Conservation (phyloP, 2,888 invertebrate genomes). For the Cheilosia urbana region DNA sequence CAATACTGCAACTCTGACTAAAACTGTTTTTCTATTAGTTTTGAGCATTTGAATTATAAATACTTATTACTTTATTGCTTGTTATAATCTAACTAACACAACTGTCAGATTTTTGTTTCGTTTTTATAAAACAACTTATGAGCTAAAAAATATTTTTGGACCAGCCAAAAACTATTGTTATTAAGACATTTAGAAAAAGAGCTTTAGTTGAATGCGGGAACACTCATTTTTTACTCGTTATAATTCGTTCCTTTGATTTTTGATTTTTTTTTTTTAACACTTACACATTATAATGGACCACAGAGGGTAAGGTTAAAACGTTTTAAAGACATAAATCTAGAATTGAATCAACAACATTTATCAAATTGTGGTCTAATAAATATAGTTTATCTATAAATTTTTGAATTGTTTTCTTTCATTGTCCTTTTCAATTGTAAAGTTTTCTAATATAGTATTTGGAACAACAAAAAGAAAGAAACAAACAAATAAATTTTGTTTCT, state of each 20-base stretch:
- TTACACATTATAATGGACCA: slow-evolving; percentile 43
- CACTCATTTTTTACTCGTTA: slow-evolving; percentile 23
- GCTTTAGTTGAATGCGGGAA: slow-evolving; percentile 13
- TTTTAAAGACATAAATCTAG: slow-evolving; percentile 54
- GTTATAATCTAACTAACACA: slow-evolving; percentile 28
- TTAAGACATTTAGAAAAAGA: slow-evolving; percentile 64
- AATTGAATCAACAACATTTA: slow-evolving; percentile 59
- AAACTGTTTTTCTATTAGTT: background rate
- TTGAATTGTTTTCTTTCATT: slow-evolving; percentile 48
- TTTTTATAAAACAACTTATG: slow-evolving; percentile 54
- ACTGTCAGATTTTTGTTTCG: background rate
- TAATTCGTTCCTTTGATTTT: background rate
- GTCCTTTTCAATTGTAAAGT: slow-evolving; percentile 63
- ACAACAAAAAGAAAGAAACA: too few species aligned
- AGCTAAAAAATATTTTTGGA: slow-evolving; percentile 60
- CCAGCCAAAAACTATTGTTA: slow-evolving; percentile 68
- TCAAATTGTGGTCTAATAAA: slow-evolving; percentile 8
- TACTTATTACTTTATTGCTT: slow-evolving; percentile 14
- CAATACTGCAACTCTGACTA: background rate
- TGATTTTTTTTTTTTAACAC: slow-evolving; percentile 31
- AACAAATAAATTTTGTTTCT: slow-evolving; percentile 32
- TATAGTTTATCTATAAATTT: slow-evolving; percentile 19
- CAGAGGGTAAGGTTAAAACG: slow-evolving; percentile 38
- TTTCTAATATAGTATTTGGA: slow-evolving; percentile 46
- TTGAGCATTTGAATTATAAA: slow-evolving; percentile 19